Evolutionary conservation across 2,113 vertebrate genomes (phyloP).

Genomic region (Lasiurus borealis): DNA sequence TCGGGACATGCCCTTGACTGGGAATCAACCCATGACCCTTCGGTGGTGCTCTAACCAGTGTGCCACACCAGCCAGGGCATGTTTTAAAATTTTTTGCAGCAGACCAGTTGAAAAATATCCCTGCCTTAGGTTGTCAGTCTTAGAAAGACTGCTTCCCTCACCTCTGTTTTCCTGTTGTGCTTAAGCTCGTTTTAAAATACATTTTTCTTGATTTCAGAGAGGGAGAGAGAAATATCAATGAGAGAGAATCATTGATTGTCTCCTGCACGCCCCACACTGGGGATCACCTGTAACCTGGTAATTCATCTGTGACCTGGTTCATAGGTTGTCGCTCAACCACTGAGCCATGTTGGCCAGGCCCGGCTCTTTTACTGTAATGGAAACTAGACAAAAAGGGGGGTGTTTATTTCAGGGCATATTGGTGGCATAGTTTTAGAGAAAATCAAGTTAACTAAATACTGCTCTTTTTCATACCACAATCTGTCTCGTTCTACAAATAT

Average conservation of each 20-base stretch:
- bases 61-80: too few relatives aligned
- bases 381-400: background rate
- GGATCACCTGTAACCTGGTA: too few relatives aligned
- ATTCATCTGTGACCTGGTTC: too few relatives aligned
- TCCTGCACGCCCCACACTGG: too few relatives aligned
- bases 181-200: background rate
- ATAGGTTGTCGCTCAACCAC: too few relatives aligned
- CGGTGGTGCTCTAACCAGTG: too few relatives aligned
- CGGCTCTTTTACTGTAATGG: background rate
- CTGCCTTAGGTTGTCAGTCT: background rate
- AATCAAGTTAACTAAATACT: background rate
- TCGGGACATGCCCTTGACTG: too few relatives aligned
- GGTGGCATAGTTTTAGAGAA: background rate
- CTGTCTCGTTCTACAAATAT: background rate
- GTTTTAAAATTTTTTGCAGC: background rate
- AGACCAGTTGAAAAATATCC: background rate
- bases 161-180: background rate
- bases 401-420: background rate
- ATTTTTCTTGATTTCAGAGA: too few relatives aligned
- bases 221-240: too few relatives aligned
- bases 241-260: too few relatives aligned
- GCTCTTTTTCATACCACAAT: background rate
- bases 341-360: too few relatives aligned
- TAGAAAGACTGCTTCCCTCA: background rate
- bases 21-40: too few relatives aligned